phyloP scores from a whole-genome alignment of 2,888 invertebrate genomes.

The Caenorhabditis sulstoni region DNA sequence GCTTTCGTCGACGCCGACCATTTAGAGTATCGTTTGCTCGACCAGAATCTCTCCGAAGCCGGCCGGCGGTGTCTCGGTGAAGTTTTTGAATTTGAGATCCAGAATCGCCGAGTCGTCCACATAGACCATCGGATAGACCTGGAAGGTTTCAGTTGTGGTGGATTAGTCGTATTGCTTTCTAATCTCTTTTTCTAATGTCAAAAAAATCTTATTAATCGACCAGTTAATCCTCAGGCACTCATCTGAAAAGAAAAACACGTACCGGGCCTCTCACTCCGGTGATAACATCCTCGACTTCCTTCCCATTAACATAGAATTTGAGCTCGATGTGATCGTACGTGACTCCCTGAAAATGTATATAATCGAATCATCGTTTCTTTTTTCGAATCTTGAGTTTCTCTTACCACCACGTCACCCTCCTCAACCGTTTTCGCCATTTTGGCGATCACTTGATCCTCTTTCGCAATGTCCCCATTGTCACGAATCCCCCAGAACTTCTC shows the following conservation, averaged over 20 bases:
- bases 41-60: slow-evolving; percentile 94
- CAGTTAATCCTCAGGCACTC: background rate
- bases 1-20: background rate
- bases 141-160: too few relatives aligned
- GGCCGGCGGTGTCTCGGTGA: slow-evolving; percentile 86
- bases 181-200: slow-evolving; percentile 4
- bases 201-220: too few relatives aligned
- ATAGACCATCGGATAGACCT: slow-evolving; percentile 83
- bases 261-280: slow-evolving; percentile 91
- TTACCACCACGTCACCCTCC: slow-evolving; percentile 92
- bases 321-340: slow-evolving; percentile 96
- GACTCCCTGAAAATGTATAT: slow-evolving; percentile 85
- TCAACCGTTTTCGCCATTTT: slow-evolving; percentile 86
- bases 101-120: slow-evolving; percentile 98
- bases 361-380: background rate
- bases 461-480: slow-evolving; percentile 90
- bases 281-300: slow-evolving; percentile 89
- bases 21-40: slow-evolving; percentile 94
- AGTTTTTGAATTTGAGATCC: slow-evolving; percentile 93
- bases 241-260: too few relatives aligned
- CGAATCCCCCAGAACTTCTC: slow-evolving; percentile 90
- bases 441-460: slow-evolving; percentile 89
- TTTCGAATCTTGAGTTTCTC: too few relatives aligned
- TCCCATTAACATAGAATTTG: slow-evolving; percentile 94
- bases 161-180: slow-evolving; percentile 24